phyloP scores from a whole-genome alignment of 2,797 vertebrate genomes.

The Myiotriccus ornatus region DNA sequence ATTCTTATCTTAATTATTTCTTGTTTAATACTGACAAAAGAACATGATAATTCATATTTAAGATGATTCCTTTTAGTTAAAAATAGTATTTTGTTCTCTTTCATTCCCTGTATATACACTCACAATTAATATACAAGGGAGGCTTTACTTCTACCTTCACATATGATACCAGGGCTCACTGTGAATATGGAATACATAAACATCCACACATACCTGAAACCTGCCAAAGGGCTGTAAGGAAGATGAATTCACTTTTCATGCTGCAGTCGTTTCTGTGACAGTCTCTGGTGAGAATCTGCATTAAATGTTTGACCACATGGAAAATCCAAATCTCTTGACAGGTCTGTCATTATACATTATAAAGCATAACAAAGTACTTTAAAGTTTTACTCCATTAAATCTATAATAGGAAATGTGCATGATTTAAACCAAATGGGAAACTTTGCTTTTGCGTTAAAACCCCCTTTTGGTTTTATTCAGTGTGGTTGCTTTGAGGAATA shows the following conservation, averaged over 20 bases:
- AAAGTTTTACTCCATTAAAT: slow-evolving; percentile 54
- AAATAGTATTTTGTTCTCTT: neutral
- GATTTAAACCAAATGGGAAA: slow-evolving; percentile 67
- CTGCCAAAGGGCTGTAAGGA: slow-evolving; percentile 15
- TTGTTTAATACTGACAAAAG: neutral
- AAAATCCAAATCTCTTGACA: slow-evolving; percentile 51
- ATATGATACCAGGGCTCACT: neutral
- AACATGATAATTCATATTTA: neutral
- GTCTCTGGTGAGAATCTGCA: slow-evolving; percentile 25
- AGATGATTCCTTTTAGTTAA: neutral
- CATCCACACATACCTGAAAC: slow-evolving; percentile 1
- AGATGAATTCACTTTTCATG: slow-evolving; percentile 28
- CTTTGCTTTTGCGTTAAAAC: neutral
- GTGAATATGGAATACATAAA: neutral
- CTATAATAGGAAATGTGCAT: slow-evolving; percentile 56
- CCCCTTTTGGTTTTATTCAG: slow-evolving; percentile 3
- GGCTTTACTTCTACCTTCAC: neutral
- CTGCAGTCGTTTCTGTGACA: slow-evolving; percentile 22
- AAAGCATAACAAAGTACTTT: slow-evolving; percentile 62
- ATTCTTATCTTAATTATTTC: neutral
- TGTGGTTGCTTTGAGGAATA: slow-evolving; percentile 41
- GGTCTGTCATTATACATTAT: slow-evolving; percentile 52
- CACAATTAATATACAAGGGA: neutral
- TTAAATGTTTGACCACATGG: slow-evolving; percentile 48
- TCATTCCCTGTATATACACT: neutral